phyloP scores from a whole-genome alignment of 1,140 invertebrate genomes.

The Bradysia coprophila region DNA sequence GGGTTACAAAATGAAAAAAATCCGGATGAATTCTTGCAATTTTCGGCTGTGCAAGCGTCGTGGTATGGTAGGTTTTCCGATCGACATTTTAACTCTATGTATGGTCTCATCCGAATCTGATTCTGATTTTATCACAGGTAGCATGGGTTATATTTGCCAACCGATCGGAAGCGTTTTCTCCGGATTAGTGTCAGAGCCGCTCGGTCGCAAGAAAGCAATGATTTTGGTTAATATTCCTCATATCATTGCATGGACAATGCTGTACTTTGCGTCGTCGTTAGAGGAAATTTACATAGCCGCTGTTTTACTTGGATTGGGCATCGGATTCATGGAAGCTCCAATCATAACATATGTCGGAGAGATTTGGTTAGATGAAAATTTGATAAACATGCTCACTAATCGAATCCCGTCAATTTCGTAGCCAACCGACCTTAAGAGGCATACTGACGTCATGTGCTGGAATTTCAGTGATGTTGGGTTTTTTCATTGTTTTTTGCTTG shows the following conservation, averaged over 20 bases:
- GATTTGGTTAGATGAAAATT: conserved; percentile 19
- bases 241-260: conserved; percentile 40
- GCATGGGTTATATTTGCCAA: conserved; percentile 45
- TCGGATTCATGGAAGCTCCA: conserved; percentile 32
- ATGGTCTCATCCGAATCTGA: background rate
- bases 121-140: conserved; percentile 28
- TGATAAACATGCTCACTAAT: background rate
- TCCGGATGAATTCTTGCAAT: conserved; percentile 22
- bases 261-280: conserved; percentile 33
- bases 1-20: conserved; percentile 16
- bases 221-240: conserved; percentile 47
- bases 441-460: conserved; percentile 42
- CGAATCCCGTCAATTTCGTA: conserved; percentile 8
- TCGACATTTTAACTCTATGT: background rate
- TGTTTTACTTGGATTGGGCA: conserved; percentile 20
- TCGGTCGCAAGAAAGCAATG: conserved; percentile 43
- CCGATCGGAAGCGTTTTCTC: conserved; percentile 46
- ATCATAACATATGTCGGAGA: conserved; percentile 33
- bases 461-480: conserved; percentile 38
- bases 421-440: conserved; percentile 44
- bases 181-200: conserved; percentile 39
- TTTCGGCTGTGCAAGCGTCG: conserved; percentile 40
- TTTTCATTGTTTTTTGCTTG: conserved; percentile 39
- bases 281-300: conserved; percentile 18
- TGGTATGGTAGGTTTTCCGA: conserved; percentile 40